Evolutionary conservation across 2,888 invertebrate species (phyloP).

Genomic region (Sesia apiformis): DNA sequence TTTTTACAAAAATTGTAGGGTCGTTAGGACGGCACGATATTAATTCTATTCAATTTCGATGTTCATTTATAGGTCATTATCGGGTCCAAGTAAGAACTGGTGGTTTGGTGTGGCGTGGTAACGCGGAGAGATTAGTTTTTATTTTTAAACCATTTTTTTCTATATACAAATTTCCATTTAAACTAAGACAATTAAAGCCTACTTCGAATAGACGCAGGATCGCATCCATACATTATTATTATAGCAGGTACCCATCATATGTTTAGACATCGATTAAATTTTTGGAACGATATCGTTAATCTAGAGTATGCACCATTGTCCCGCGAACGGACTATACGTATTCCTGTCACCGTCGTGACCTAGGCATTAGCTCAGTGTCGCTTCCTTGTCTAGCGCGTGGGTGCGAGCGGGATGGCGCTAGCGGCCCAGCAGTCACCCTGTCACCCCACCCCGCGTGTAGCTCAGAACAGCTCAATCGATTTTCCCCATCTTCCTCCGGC

Average conservation of each 20-base stretch:
- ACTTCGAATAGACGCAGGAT: conserved; percentile 70
- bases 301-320: conserved; percentile 64
- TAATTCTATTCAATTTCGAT: conserved; percentile 72
- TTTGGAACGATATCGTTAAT: conserved; percentile 50
- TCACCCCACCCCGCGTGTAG: conserved; percentile 14
- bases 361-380: conserved; percentile 15
- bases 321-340: conserved; percentile 38
- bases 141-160: conserved; percentile 49
- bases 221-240: conserved; percentile 70
- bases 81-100: conserved; percentile 32
- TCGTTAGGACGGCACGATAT: conserved; percentile 75
- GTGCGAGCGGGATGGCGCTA: conserved; percentile 7
- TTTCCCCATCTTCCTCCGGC: conserved; percentile 31
- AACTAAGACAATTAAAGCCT: conserved; percentile 73
- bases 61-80: conserved; percentile 62
- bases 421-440: conserved; percentile 6
- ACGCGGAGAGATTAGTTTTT: conserved; percentile 44
- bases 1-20: conserved; percentile 74
- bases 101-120: conserved; percentile 33
- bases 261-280: conserved; percentile 49
- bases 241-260: conserved; percentile 69
- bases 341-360: conserved; percentile 16
- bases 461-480: conserved; percentile 49
- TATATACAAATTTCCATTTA: conserved; percentile 72
- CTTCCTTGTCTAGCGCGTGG: background rate